These are phyloP conservation scores for Champsocephalus gunnari DNA, from an alignment of 2,797 vertebrate genomes.

Conservation along the genomic window DNA sequence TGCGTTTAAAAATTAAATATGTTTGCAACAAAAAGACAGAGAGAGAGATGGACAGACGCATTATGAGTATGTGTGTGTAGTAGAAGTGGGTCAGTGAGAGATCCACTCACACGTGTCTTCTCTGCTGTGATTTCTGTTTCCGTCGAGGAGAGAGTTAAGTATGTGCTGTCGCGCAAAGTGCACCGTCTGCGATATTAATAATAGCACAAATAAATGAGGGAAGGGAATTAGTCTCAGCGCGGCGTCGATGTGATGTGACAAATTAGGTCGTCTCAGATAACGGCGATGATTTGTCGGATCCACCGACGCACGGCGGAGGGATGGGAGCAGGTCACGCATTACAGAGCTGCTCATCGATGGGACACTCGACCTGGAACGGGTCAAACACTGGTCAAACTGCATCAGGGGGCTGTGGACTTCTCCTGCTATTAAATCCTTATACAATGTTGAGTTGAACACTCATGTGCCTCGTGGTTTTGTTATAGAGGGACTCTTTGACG, in stretches of 20 bases:
- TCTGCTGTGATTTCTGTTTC: conserved; percentile 55
- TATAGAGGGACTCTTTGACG: not conserved
- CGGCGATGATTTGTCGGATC: conserved; percentile 36
- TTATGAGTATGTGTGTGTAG: not conserved
- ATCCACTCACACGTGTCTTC: conserved; percentile 41
- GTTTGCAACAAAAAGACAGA: not conserved
- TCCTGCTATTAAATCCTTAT: not conserved
- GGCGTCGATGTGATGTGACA: conserved; percentile 66
- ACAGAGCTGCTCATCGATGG: conserved; percentile 26
- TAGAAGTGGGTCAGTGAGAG: conserved; percentile 59
- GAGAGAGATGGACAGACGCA: not conserved
- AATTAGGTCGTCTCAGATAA: conserved; percentile 74
- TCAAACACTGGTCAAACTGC: conserved; percentile 15
- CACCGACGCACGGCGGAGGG: conserved; percentile 37
- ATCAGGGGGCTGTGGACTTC: conserved; percentile 13
- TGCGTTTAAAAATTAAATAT: not conserved
- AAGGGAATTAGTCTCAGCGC: conserved; percentile 77
- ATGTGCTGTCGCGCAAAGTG: conserved; percentile 54
- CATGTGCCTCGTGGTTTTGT: not conserved
- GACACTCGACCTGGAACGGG: conserved; percentile 39
- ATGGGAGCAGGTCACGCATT: conserved; percentile 35
- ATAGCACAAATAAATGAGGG: conserved; percentile 80
- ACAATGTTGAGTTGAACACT: conserved; percentile 25
- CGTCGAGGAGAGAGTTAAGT: conserved; percentile 57
- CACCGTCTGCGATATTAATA: conserved; percentile 78